phyloP scores from a whole-genome alignment of 2,888 invertebrate genomes.

The Microctonus hyperodae region DNA sequence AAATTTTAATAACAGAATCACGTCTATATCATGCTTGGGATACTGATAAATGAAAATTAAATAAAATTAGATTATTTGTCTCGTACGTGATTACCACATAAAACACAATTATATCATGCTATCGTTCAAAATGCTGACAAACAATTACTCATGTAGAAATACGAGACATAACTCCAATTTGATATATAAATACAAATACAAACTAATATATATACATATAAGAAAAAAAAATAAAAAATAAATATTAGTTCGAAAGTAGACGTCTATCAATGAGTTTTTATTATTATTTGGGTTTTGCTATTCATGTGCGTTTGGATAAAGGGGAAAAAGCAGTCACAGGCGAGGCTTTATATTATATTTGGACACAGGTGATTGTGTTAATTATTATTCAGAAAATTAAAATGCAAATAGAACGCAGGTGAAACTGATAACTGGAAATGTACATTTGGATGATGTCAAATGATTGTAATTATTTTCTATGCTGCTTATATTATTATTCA shows the following conservation, averaged over 20 bases:
- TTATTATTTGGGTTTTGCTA: slow-evolving; percentile 14
- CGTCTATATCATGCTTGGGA: not conserved
- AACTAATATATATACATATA: slow-evolving; percentile 23
- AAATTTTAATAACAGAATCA: too few species aligned
- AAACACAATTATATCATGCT: slow-evolving; percentile 53
- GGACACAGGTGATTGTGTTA: slow-evolving; percentile 22
- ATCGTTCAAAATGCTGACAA: slow-evolving; percentile 53
- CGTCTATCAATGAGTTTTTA: slow-evolving; percentile 58
- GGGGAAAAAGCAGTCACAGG: not conserved
- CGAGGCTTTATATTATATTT: not conserved
- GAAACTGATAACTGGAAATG: not conserved
- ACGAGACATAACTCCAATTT: slow-evolving; percentile 32
- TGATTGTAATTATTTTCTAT: slow-evolving; percentile 32
- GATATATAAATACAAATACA: slow-evolving; percentile 1
- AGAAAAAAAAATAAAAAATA: slow-evolving; percentile 25
- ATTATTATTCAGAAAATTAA: slow-evolving; percentile 55
- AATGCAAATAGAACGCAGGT: slow-evolving; percentile 58
- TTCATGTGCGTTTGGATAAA: not conserved
- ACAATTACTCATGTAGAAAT: slow-evolving; percentile 51
- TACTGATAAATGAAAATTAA: not conserved
- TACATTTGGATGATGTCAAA: slow-evolving; percentile 17
- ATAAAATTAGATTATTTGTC: slow-evolving; percentile 22
- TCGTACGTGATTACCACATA: slow-evolving; percentile 44
- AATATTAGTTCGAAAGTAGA: slow-evolving; percentile 37
- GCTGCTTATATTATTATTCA: slow-evolving; percentile 21